Evolutionary conservation across 2,888 invertebrate species (phyloP).

Genomic region (Napeogenes sylphis): DNA sequence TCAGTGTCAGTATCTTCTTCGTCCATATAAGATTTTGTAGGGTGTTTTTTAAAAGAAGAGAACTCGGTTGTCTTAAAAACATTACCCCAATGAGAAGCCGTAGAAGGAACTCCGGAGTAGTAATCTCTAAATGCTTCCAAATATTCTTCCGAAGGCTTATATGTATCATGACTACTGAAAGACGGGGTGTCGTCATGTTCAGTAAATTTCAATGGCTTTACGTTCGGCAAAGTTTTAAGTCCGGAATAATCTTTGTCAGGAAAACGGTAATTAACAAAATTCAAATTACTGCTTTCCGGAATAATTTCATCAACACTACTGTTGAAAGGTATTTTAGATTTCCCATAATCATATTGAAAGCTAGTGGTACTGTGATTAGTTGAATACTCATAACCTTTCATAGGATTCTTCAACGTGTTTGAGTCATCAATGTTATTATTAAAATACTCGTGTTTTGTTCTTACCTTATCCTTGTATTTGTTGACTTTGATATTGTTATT

Average conservation of each 20-base stretch:
- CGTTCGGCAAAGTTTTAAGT: slow-evolving; percentile 52
- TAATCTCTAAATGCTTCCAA: slow-evolving; percentile 53
- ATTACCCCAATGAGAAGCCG: slow-evolving; percentile 60
- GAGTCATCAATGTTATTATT: slow-evolving; percentile 38
- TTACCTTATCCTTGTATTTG: slow-evolving; percentile 55
- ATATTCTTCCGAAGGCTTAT: slow-evolving; percentile 49
- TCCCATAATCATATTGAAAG: slow-evolving; percentile 53
- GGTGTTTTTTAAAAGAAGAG: slow-evolving; percentile 47
- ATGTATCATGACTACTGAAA: slow-evolving; percentile 43
- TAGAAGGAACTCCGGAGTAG: slow-evolving; percentile 47
- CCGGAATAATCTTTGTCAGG: slow-evolving; percentile 50
- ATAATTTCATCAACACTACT: slow-evolving; percentile 53
- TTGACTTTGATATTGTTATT: slow-evolving; percentile 39
- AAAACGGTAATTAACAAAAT: slow-evolving; percentile 50
- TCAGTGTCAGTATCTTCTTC: slow-evolving; percentile 46
- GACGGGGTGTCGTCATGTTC: slow-evolving; percentile 43
- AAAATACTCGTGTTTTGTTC: slow-evolving; percentile 49
- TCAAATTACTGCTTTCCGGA: slow-evolving; percentile 60
- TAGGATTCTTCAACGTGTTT: slow-evolving; percentile 50
- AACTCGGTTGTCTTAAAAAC: slow-evolving; percentile 52
- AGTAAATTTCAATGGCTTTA: slow-evolving; percentile 44
- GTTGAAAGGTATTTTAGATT: slow-evolving; percentile 49
- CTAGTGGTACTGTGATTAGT: slow-evolving; percentile 58
- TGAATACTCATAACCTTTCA: slow-evolving; percentile 59
- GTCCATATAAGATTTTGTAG: slow-evolving; percentile 47